phyloP scores from a whole-genome alignment of 2,888 invertebrate genomes.

The Priocnemis perturbator region DNA sequence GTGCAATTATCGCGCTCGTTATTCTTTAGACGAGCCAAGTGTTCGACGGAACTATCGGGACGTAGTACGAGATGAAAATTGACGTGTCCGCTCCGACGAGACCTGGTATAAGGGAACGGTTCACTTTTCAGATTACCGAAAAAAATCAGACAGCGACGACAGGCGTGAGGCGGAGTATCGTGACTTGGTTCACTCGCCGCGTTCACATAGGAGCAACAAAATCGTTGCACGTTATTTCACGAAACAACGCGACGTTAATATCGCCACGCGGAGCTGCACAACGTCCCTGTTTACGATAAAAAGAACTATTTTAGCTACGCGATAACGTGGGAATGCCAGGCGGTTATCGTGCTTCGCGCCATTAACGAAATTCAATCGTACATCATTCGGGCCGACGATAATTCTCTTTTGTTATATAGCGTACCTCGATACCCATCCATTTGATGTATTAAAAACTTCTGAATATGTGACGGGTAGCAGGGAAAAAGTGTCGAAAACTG shows the following conservation, averaged over 20 bases:
- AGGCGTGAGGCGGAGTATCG: too few species aligned
- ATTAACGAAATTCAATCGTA: slow-evolving; percentile 43
- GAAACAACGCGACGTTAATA: not conserved
- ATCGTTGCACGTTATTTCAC: not conserved
- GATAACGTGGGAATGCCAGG: slow-evolving; percentile 47
- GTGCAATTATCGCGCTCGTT: too few species aligned
- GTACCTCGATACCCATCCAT: not conserved
- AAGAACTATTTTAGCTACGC: slow-evolving; percentile 44
- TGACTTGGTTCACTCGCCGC: too few species aligned
- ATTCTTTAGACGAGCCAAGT: too few species aligned
- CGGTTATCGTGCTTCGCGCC: slow-evolving; percentile 45
- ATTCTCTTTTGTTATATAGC: slow-evolving; percentile 2
- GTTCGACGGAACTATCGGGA: too few species aligned
- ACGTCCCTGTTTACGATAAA: slow-evolving; percentile 36
- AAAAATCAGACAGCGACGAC: too few species aligned
- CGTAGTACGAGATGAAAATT: too few species aligned
- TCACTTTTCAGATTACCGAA: too few species aligned
- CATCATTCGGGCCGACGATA: slow-evolving; percentile 27
- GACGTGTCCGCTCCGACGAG: too few species aligned
- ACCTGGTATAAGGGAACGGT: too few species aligned
- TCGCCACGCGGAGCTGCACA: slow-evolving; percentile 18
- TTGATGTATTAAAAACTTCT: slow-evolving; percentile 10
- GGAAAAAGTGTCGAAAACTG: not conserved
- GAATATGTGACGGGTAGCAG: not conserved
- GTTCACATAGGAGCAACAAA: not conserved